Percentiles rank a stretch among this genome's conserved stretches.
Evolutionary conservation across 2,888 invertebrate genomes (phyloP).

Genomic region (Melanophora roralis): DNA sequence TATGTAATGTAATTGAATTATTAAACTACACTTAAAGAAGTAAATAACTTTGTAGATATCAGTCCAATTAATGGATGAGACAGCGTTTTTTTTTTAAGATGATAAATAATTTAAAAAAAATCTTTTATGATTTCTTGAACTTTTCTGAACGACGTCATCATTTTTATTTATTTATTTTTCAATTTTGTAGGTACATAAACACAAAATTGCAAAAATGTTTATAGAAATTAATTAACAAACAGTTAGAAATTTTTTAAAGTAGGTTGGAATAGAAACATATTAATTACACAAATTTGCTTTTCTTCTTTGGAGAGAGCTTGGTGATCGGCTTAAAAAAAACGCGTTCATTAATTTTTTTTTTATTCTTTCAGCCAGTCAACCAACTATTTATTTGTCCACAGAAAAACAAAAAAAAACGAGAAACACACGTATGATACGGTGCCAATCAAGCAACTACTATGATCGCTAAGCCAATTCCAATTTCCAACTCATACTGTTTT

Average conservation of each 20-base stretch:
- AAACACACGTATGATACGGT: slow-evolving; percentile 58
- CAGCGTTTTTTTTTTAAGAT: not conserved
- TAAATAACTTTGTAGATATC: too few relatives aligned
- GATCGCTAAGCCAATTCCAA: slow-evolving; percentile 64
- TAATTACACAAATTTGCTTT: slow-evolving; percentile 24
- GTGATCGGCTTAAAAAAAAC: slow-evolving; percentile 26
- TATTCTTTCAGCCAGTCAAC: slow-evolving; percentile 7
- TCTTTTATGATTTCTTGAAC: slow-evolving; percentile 1
- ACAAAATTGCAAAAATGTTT: not conserved
- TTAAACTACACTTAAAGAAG: too few relatives aligned
- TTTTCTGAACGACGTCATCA: slow-evolving; percentile 12
- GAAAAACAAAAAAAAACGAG: slow-evolving; percentile 10
- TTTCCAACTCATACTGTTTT: slow-evolving; percentile 67
- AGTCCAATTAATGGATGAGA: not conserved
- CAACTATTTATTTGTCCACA: not conserved
- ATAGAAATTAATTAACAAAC: not conserved
- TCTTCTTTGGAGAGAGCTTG: slow-evolving; percentile 3
- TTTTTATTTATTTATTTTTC: not conserved
- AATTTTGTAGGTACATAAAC: not conserved
- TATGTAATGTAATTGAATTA: too few relatives aligned
- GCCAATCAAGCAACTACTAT: slow-evolving; percentile 60
- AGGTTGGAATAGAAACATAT: too few relatives aligned
- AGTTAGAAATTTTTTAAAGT: not conserved
- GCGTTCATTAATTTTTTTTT: slow-evolving; percentile 39
- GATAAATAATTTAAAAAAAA: not conserved